phyloP scores from a whole-genome alignment of 2,797 vertebrate genomes.

The Echeneis naucrates region DNA sequence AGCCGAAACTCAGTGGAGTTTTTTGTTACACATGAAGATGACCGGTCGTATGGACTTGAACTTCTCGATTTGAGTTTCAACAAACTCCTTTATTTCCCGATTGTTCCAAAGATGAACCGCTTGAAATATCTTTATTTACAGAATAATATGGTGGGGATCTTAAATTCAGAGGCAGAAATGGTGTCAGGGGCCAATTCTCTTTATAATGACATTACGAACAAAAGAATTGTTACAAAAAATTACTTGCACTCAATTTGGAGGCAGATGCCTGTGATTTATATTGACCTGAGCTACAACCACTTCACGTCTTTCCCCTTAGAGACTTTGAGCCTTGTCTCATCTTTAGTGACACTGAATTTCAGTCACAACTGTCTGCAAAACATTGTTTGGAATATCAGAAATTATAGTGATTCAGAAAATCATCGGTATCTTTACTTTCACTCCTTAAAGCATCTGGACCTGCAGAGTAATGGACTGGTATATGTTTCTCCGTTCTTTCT shows the following conservation, averaged over 20 bases:
- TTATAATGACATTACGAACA: slow-evolving; percentile 70
- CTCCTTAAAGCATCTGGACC: slow-evolving; percentile 75
- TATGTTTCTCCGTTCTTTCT: slow-evolving; percentile 73
- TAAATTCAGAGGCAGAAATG: slow-evolving; percentile 70
- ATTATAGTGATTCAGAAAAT: slow-evolving; percentile 25
- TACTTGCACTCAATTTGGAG: slow-evolving; percentile 46
- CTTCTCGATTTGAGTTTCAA: slow-evolving; percentile 87
- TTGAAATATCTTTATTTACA: slow-evolving; percentile 85
- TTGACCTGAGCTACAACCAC: slow-evolving; percentile 87
- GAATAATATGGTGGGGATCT: slow-evolving; percentile 79
- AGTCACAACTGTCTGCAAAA: slow-evolving; percentile 85
- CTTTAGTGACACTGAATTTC: slow-evolving; percentile 82
- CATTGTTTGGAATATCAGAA: slow-evolving; percentile 65
- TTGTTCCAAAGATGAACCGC: slow-evolving; percentile 76
- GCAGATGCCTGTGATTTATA: slow-evolving; percentile 68
- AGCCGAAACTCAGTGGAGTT: slow-evolving; percentile 85
- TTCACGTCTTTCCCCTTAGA: slow-evolving; percentile 80
- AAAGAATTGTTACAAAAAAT: slow-evolving; percentile 47
- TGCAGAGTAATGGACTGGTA: slow-evolving; percentile 76
- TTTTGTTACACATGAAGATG: slow-evolving; percentile 73
- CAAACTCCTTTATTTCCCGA: slow-evolving; percentile 83
- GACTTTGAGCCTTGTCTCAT: slow-evolving; percentile 79
- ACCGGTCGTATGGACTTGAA: slow-evolving; percentile 76
- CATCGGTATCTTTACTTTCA: slow-evolving; percentile 59
- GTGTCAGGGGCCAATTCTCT: slow-evolving; percentile 60